phyloP scores from a whole-genome alignment of 2,888 invertebrate genomes.

The Tinea trinotella region DNA sequence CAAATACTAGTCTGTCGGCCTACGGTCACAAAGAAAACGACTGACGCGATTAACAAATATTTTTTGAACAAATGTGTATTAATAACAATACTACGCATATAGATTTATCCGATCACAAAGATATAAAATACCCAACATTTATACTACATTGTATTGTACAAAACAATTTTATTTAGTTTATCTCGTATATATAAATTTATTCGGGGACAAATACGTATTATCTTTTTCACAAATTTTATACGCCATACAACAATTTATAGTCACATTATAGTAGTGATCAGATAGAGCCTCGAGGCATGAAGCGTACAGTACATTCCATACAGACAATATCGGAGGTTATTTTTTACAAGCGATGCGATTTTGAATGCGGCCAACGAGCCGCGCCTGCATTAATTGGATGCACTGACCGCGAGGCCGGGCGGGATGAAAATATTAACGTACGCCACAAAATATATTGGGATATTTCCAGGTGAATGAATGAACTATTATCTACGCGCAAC shows the following conservation, averaged over 20 bases:
- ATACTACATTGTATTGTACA: not conserved
- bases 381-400: conserved; percentile 56
- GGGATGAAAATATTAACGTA: conserved; percentile 50
- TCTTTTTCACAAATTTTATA: no score
- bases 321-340: conserved; percentile 34
- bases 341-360: conserved; percentile 44
- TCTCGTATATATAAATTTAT: no score
- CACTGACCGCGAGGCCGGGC: conserved; percentile 47
- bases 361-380: conserved; percentile 24
- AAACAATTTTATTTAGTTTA: no score
- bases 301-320: conserved; percentile 27
- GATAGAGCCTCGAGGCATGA: conserved; percentile 14
- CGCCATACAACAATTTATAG: conserved; percentile 22
- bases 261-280: not conserved
- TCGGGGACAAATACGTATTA: no score
- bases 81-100: no score
- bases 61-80: conserved; percentile 32
- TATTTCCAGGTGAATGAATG: conserved; percentile 42
- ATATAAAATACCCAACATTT: no score
- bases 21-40: conserved; percentile 29
- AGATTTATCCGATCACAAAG: no score
- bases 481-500: conserved; percentile 24
- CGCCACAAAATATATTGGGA: conserved; percentile 43
- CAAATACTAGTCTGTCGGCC: conserved; percentile 11
- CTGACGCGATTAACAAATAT: conserved; percentile 41